phyloP scores from a whole-genome alignment of 2,888 invertebrate species.

The Empis stercorea region DNA sequence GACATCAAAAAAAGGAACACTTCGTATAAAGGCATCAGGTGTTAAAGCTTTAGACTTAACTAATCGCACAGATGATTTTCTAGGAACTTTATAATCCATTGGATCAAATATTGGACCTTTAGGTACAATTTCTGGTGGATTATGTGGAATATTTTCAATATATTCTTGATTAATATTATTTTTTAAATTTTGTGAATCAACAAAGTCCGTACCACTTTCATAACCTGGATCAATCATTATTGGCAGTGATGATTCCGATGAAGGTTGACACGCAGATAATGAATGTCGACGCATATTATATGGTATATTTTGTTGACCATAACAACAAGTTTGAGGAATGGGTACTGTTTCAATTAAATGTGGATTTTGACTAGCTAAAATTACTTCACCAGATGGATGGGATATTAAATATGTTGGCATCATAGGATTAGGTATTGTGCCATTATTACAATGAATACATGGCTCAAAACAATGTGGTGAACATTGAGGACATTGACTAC shows the following conservation, averaged over 20 bases:
- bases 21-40: constrained; percentile 13
- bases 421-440: too few species aligned
- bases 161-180: constrained; percentile 29
- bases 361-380: constrained; percentile 7
- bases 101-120: constrained; percentile 24
- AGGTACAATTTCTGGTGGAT: constrained; percentile 17
- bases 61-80: constrained; percentile 28
- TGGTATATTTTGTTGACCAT: constrained; percentile 21
- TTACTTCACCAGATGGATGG: neutral
- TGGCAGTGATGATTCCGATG: constrained; percentile 31
- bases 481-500: constrained; percentile 12
- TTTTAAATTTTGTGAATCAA: neutral
- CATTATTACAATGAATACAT: neutral
- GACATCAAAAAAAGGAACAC: constrained; percentile 2
- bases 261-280: constrained; percentile 29
- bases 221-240: constrained; percentile 26
- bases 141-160: constrained; percentile 26
- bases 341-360: constrained; percentile 25
- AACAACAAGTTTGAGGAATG: constrained; percentile 24
- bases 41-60: constrained; percentile 26
- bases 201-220: neutral
- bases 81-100: constrained; percentile 29
- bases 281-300: constrained; percentile 23
- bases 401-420: neutral
- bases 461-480: neutral